Evolutionary conservation across 2,797 vertebrate species (phyloP).

Genomic region (Girardinus metallicus): DNA sequence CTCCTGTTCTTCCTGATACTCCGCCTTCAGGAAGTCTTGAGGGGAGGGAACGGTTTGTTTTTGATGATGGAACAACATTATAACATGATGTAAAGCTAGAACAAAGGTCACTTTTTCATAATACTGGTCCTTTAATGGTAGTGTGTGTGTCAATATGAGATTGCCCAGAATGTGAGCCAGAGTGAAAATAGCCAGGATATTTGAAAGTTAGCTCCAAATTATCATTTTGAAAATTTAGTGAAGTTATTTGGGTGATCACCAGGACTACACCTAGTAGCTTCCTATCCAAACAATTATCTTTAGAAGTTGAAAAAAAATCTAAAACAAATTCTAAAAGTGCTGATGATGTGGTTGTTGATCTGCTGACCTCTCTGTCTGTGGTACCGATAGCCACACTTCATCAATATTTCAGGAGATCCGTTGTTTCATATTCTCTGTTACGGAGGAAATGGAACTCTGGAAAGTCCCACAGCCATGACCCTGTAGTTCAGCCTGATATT

Average conservation of each 20-base stretch:
- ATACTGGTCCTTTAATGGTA: not conserved
- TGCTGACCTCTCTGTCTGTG: slow-evolving; percentile 3
- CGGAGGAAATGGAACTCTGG: slow-evolving; percentile 39
- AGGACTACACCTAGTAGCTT: not conserved
- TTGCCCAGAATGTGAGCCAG: not conserved
- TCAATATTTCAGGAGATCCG: slow-evolving; percentile 9
- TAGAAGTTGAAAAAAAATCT: not conserved
- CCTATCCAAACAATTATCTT: too few relatives aligned
- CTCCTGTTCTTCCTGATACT: too few relatives aligned
- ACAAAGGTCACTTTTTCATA: too few relatives aligned
- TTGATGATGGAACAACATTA: too few relatives aligned
- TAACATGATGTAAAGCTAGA: too few relatives aligned
- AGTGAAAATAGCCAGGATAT: not conserved
- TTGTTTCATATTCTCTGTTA: slow-evolving; percentile 3
- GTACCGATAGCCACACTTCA: not conserved
- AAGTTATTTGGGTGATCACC: not conserved
- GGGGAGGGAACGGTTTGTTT: too few relatives aligned
- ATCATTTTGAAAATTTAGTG: not conserved
- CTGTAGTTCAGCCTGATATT: slow-evolving; percentile 55
- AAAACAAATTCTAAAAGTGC: not conserved
- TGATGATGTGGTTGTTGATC: not conserved
- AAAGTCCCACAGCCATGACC: slow-evolving; percentile 24
- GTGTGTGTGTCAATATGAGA: not conserved
- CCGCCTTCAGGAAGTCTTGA: too few relatives aligned
- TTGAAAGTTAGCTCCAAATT: not conserved